Percentiles rank a stretch among this genome's conserved stretches.
phyloP scores from a whole-genome alignment of 1,140 invertebrate genomes.

The Cotesia glomerata region DNA sequence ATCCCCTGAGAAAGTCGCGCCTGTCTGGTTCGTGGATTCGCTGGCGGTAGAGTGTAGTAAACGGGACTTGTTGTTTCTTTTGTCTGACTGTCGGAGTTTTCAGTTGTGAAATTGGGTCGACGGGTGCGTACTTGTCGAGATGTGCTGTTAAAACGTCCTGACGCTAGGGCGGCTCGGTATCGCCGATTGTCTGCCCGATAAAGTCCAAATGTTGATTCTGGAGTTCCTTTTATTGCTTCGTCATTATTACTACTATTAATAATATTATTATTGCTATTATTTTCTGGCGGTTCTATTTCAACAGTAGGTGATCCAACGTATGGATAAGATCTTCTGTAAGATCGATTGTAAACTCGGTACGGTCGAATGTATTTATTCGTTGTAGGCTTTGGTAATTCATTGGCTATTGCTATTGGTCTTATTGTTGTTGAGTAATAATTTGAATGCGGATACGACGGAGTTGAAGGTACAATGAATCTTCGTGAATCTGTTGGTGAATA shows the following conservation, averaged over 20 bases:
- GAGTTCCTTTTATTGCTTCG: constrained; percentile 28
- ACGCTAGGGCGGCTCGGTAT: constrained; percentile 9
- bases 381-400: constrained; percentile 36
- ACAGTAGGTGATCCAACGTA: constrained; percentile 34
- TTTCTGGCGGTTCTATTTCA: constrained; percentile 36
- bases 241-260: constrained; percentile 25
- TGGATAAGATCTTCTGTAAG: constrained; percentile 36
- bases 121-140: background rate
- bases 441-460: constrained; percentile 24
- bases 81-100: background rate
- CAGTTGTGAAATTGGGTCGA: background rate
- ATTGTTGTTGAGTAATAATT: constrained; percentile 32
- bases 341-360: constrained; percentile 37
- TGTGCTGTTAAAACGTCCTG: constrained; percentile 9
- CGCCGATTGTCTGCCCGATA: constrained; percentile 10
- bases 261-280: constrained; percentile 30
- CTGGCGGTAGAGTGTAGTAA: background rate
- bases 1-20: background rate
- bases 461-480: constrained; percentile 38
- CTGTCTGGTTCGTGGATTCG: background rate
- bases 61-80: background rate
- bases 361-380: constrained; percentile 13
- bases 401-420: constrained; percentile 31
- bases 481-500: constrained; percentile 33
- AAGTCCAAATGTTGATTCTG: constrained; percentile 20